Percentiles rank a stretch among this genome's conserved stretches.
phyloP scores from a whole-genome alignment of 2,888 invertebrate genomes.

The Ormyrus thymus region DNA sequence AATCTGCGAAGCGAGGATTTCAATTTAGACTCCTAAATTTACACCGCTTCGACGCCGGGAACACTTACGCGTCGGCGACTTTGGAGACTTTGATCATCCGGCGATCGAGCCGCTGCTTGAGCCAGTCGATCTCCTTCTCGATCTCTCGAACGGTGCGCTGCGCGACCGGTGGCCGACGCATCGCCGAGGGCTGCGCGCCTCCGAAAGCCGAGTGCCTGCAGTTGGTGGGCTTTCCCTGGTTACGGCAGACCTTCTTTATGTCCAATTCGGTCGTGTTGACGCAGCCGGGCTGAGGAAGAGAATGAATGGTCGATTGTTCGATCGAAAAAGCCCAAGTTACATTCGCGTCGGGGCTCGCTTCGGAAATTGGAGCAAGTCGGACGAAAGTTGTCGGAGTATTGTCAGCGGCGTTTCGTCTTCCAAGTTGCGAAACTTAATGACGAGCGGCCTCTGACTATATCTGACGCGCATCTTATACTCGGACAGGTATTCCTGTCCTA shows the following conservation, averaged over 20 bases:
- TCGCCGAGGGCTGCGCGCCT: conserved; percentile 79
- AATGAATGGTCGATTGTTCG: no score
- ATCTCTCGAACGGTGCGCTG: conserved; percentile 79
- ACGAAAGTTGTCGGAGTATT: no score
- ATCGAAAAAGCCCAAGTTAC: no score
- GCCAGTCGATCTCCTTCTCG: conserved; percentile 83
- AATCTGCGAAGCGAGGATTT: conserved; percentile 77
- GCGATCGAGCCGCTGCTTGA: conserved; percentile 88
- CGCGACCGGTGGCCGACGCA: conserved; percentile 75
- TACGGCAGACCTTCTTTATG: conserved; percentile 93
- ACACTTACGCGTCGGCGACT: conserved; percentile 93
- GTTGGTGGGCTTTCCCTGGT: conserved; percentile 45
- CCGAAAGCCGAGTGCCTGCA: conserved; percentile 61
- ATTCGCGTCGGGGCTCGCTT: no score
- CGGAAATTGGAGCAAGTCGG: no score
- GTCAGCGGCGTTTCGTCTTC: no score
- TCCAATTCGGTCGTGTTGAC: conserved; percentile 99
- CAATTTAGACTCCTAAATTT: not conserved
- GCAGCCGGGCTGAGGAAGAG: conserved; percentile 89
- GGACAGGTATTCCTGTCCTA: no score
- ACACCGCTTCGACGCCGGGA: not conserved
- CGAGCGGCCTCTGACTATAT: no score
- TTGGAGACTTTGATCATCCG: conserved; percentile 94
- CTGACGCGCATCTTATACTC: no score
- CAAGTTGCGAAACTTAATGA: no score